Conservation (phyloP, 1,140 invertebrate genomes). For the Amphibalanus amphitrite region DNA sequence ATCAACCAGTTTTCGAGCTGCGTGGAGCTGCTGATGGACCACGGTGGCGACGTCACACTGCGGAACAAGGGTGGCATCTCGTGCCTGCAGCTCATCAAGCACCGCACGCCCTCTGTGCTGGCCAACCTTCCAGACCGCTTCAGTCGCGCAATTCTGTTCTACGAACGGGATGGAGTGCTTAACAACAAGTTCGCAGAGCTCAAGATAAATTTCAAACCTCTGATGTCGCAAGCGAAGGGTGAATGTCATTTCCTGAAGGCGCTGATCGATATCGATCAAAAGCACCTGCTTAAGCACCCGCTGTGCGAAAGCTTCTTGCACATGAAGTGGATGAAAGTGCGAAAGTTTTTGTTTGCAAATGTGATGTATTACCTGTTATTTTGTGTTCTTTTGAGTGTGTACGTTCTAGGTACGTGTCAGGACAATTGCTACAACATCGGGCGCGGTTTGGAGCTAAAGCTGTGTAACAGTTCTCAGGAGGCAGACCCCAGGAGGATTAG, state of each 20-base stretch:
- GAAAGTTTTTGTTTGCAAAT: constrained; percentile 65
- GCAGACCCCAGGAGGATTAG: too few relatives aligned
- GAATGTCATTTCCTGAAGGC: not conserved
- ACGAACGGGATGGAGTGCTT: constrained; percentile 12
- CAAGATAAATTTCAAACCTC: not conserved
- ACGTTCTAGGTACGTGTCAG: not conserved
- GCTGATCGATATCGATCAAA: constrained; percentile 14
- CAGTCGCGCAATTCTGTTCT: constrained; percentile 15
- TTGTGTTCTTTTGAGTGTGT: constrained; percentile 36
- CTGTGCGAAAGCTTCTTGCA: constrained; percentile 20
- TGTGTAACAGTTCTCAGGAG: not conserved
- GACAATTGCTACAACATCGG: not conserved
- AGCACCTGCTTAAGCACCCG: constrained; percentile 20
- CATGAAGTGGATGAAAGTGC: constrained; percentile 56
- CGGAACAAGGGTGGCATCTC: constrained; percentile 64
- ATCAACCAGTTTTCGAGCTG: constrained; percentile 64
- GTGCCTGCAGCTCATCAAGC: constrained; percentile 55
- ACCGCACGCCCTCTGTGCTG: constrained; percentile 16
- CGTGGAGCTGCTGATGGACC: constrained; percentile 58
- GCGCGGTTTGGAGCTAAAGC: not conserved
- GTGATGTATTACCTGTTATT: constrained; percentile 61
- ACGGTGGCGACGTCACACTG: constrained; percentile 66
- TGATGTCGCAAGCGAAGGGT: not conserved
- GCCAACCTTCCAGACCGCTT: constrained; percentile 17
- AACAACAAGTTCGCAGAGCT: not conserved